Evolutionary conservation across 1,140 invertebrate species (phyloP).

Genomic region (Hylaeus anthracinus): DNA sequence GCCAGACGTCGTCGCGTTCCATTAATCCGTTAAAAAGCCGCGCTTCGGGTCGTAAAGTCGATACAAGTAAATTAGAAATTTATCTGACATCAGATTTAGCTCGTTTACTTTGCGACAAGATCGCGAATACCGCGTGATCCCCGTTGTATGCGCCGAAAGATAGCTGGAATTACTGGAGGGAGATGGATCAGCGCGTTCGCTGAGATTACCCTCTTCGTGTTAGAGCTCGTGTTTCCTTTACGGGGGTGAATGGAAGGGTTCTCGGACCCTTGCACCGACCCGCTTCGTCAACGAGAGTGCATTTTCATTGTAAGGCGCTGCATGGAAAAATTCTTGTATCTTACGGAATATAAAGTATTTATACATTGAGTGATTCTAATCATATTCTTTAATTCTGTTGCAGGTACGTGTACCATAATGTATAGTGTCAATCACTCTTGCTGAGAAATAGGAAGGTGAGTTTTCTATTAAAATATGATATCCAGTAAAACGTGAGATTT

Average conservation of each 20-base stretch:
- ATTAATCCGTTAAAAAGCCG: constrained; percentile 53
- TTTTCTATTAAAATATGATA: too few relatives aligned
- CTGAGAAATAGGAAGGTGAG: too few relatives aligned
- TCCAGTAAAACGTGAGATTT: too few relatives aligned
- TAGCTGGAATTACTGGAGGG: background rate
- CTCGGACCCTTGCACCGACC: too few relatives aligned
- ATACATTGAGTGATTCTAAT: too few relatives aligned
- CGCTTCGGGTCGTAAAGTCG: constrained; percentile 41
- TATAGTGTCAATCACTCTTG: too few relatives aligned
- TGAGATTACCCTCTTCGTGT: background rate
- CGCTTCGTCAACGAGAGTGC: background rate
- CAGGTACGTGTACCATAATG: too few relatives aligned
- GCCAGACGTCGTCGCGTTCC: constrained; percentile 30
- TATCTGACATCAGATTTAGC: constrained; percentile 46
- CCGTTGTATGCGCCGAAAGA: background rate
- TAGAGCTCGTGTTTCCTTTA: background rate
- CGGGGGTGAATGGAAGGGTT: background rate
- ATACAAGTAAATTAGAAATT: constrained; percentile 58
- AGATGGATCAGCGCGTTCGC: background rate
- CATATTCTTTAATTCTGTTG: too few relatives aligned
- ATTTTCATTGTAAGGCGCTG: background rate
- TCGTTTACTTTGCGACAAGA: constrained; percentile 40
- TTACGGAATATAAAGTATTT: too few relatives aligned
- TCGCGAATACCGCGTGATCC: background rate
- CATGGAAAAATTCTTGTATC: too few relatives aligned